Conservation (phyloP, 2,797 vertebrate genomes). For the Emys orbicularis region DNA sequence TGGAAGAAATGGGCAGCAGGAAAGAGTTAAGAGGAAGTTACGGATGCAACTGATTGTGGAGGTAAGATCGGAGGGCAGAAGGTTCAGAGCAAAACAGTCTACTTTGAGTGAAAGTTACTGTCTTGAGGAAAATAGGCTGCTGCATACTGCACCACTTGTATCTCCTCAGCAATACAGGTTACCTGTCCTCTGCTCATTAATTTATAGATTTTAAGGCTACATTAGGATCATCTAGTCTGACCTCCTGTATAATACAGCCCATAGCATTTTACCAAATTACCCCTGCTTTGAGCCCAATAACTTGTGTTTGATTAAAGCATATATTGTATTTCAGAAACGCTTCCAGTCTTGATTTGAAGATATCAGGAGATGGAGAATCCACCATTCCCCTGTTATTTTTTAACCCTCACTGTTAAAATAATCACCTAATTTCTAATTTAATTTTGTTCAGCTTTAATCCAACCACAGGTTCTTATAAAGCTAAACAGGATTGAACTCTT, state of each 20-base stretch:
- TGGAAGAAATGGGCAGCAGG: neutral
- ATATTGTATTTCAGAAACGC: no score
- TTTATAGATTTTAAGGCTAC: neutral
- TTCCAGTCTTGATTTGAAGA: no score
- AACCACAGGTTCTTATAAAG: no score
- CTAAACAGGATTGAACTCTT: no score
- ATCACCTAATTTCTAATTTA: no score
- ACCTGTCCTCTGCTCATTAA: neutral
- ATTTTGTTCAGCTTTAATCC: no score
- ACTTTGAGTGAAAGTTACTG: neutral
- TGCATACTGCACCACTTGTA: no score
- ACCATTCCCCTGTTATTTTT: no score
- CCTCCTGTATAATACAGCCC: neutral
- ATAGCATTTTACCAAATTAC: neutral
- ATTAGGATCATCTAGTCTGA: neutral
- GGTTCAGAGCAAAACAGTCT: neutral
- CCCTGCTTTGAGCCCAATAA: neutral
- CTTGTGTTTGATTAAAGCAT: neutral
- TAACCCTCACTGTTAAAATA: no score
- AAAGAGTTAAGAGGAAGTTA: neutral
- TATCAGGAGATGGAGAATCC: no score
- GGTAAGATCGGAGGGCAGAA: neutral
- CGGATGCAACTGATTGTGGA: accelerated
- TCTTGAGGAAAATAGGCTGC: neutral
- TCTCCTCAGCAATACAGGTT: neutral